phyloP scores from a whole-genome alignment of 2,888 invertebrate genomes.

The Rotaria sp. region DNA sequence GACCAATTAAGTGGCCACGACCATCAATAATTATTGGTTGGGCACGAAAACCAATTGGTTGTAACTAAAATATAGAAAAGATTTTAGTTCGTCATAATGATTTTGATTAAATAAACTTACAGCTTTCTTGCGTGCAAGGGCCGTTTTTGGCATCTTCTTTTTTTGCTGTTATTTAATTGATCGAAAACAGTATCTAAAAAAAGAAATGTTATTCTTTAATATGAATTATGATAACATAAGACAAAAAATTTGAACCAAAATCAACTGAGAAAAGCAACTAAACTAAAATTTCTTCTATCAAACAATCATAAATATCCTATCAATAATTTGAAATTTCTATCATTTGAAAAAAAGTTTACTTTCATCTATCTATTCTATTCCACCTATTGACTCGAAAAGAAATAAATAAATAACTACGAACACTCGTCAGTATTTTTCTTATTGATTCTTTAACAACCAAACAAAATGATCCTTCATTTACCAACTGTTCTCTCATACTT shows the following conservation, averaged over 20 bases:
- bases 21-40: constrained; percentile 96
- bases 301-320: too few species aligned
- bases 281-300: too few species aligned
- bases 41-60: constrained; percentile 12
- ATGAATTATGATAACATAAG: too few species aligned
- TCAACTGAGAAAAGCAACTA: too few species aligned
- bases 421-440: not conserved
- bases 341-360: too few species aligned
- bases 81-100: not conserved
- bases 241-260: too few species aligned
- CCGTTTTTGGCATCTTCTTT: not conserved
- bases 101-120: not conserved
- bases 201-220: too few species aligned
- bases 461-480: constrained; percentile 21
- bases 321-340: too few species aligned
- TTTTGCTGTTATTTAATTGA: not conserved
- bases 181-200: not conserved
- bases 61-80: not conserved
- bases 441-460: not conserved
- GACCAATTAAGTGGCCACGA: constrained; percentile 91
- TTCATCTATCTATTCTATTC: not conserved
- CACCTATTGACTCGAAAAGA: not conserved
- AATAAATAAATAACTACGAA: not conserved
- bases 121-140: not conserved
- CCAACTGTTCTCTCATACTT: not conserved